These are phyloP conservation scores for Stenurella melanura DNA, from an alignment of 2,888 invertebrate genomes.

Conservation along the genomic window DNA sequence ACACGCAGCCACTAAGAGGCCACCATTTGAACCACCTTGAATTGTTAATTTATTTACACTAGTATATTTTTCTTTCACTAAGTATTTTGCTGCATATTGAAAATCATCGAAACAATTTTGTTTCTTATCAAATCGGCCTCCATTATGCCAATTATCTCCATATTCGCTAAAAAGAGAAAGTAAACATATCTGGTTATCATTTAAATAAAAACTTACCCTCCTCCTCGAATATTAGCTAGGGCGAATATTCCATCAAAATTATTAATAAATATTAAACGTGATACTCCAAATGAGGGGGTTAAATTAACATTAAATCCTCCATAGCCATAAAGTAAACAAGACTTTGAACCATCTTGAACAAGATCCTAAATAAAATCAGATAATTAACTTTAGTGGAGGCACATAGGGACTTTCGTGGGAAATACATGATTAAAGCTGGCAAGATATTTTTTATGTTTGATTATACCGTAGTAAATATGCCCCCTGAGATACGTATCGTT, in stretches of 20 bases:
- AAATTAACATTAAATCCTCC: constrained; percentile 97
- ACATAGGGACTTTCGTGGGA: no score
- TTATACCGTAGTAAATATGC: no score
- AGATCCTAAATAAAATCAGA: constrained; percentile 75
- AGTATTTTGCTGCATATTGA: constrained; percentile 91
- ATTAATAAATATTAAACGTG: constrained; percentile 90
- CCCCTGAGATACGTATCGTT: no score
- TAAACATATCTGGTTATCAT: constrained; percentile 1
- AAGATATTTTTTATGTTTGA: no score
- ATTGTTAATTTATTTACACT: constrained; percentile 84
- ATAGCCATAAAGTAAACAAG: constrained; percentile 95
- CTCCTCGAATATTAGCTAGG: constrained; percentile 95
- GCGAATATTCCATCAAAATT: constrained; percentile 92
- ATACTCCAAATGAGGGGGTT: constrained; percentile 92
- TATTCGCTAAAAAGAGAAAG: constrained; percentile 83
- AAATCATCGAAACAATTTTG: constrained; percentile 99
- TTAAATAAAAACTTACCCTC: constrained; percentile 81
- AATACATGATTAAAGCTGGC: no score
- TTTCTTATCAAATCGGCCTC: constrained; percentile 91
- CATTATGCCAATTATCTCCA: constrained; percentile 98
- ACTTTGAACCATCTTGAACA: constrained; percentile 81
- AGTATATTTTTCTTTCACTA: constrained; percentile 88
- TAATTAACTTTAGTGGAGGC: background rate
- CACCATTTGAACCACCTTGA: constrained; percentile 98
- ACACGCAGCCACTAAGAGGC: constrained; percentile 95